Conservation (phyloP, 1,140 invertebrate species). For the Calephelis nemesis region DNA sequence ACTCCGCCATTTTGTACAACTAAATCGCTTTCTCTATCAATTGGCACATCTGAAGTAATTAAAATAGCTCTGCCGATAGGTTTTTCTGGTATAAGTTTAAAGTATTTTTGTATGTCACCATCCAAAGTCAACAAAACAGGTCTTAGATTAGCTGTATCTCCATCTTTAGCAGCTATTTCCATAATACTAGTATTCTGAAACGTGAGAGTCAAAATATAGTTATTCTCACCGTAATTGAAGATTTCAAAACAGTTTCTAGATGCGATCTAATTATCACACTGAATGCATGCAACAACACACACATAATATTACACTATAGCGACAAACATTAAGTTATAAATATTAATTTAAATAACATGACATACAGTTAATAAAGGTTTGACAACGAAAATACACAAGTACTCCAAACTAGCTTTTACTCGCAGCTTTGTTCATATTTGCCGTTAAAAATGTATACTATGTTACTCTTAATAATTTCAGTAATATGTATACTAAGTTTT, state of each 20-base stretch:
- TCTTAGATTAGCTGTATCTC: slow-evolving; percentile 86
- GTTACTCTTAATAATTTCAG: no score
- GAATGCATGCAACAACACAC: no score
- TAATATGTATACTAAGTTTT: no score
- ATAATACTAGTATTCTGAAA: slow-evolving; percentile 79
- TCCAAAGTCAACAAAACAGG: slow-evolving; percentile 84
- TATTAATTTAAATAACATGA: no score
- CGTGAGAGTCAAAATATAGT: neutral
- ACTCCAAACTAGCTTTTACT: no score
- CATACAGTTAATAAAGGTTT: no score
- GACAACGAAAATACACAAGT: no score
- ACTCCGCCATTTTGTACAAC: slow-evolving; percentile 89
- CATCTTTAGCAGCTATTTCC: slow-evolving; percentile 86
- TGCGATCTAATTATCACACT: no score
- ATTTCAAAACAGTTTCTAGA: neutral
- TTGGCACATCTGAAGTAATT: slow-evolving; percentile 82
- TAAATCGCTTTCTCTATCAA: slow-evolving; percentile 86
- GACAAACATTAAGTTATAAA: no score
- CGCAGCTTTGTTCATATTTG: no score
- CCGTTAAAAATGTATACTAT: no score
- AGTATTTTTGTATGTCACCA: slow-evolving; percentile 85
- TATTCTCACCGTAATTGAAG: neutral
- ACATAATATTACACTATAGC: no score
- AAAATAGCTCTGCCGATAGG: slow-evolving; percentile 79
- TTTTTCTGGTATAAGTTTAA: slow-evolving; percentile 80